Conservation (phyloP, 1,140 invertebrate species). For the Pissodes strobi region DNA sequence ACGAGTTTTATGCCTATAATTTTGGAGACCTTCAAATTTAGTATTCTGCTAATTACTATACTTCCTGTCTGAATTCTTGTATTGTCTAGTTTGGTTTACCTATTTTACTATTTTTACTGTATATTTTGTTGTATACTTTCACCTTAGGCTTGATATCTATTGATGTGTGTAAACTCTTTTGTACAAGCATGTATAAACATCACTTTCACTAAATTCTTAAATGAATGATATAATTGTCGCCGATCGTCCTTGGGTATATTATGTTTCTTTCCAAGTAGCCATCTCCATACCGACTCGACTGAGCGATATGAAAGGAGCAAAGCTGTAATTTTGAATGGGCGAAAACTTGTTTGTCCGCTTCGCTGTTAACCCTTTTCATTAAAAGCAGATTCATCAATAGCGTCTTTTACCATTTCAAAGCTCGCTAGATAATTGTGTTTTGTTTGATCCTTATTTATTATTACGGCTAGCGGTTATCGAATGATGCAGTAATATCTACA, state of each 20-base stretch:
- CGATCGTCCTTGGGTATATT: neutral
- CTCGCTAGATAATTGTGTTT: neutral
- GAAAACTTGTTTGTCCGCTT: neutral
- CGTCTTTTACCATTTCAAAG: neutral
- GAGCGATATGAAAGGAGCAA: neutral
- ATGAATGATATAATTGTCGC: neutral
- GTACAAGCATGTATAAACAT: too few relatives aligned
- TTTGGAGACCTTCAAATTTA: too few relatives aligned
- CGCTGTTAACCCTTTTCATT: neutral
- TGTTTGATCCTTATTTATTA: neutral
- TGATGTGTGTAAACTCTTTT: too few relatives aligned
- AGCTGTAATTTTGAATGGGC: neutral
- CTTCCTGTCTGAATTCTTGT: too few relatives aligned
- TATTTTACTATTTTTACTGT: too few relatives aligned
- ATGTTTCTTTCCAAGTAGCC: neutral
- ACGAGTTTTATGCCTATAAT: too few relatives aligned
- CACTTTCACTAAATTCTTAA: neutral
- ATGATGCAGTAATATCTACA: neutral
- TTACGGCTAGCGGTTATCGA: neutral
- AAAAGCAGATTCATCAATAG: neutral
- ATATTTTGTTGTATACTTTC: too few relatives aligned
- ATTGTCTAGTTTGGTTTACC: too few relatives aligned
- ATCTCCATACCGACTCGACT: constrained; percentile 1
- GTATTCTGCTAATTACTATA: too few relatives aligned
- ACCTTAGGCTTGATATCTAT: too few relatives aligned